Evolutionary conservation across 2,113 vertebrate genomes (phyloP), one percentile per base, ranked within the genome.

Genomic region (Engystomops pustulosus): DNA sequence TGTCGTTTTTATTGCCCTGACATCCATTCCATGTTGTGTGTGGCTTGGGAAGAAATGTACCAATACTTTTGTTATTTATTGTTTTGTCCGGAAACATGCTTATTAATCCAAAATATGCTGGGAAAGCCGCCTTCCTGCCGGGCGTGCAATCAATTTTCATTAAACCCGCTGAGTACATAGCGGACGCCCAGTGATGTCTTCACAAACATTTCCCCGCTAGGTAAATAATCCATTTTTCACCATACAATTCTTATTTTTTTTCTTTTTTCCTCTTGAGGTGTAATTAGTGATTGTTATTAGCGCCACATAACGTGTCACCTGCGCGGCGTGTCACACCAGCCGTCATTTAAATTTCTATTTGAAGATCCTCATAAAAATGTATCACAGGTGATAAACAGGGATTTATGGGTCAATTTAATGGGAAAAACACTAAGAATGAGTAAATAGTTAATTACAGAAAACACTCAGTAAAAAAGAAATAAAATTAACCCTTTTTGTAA

Each of bases 111-210:
- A 89, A 77, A 68, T 69, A 80, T 85, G 86, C 87, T 87, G 85
- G 15, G 69, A 14, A 85, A 9, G 80, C 84, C 53, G 84, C 71
- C 85, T 51, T 85, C 3, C 83, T 84, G 70, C 79, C 88, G 87
- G 85, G 84, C 17, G 76, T 67, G 81, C 88, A 72, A 87, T 90
- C 87, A 70, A 87, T 91, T 87, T 87, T 85, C 89, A 87, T 90
- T 86, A 83, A 30, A 79, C 79, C 60, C 83, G 60, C 27, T 84
- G 79, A 86, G 77, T 62, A 79, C 84, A 86, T 23, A 12, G 38
- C 0, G 30, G 85, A 81, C 51, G 78, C 86, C 41, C 78, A 65
- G 86, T 32, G 65, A 70, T 36, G 30, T 78, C 75, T 70, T 53
- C 18, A 68, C 68, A 82, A 72, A 82, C 60, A 78, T 79, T 78